Evolutionary conservation across 2,888 invertebrate genomes (phyloP), one percentile per base, ranked within the genome.

Genomic region (Spodoptera littoralis): DNA sequence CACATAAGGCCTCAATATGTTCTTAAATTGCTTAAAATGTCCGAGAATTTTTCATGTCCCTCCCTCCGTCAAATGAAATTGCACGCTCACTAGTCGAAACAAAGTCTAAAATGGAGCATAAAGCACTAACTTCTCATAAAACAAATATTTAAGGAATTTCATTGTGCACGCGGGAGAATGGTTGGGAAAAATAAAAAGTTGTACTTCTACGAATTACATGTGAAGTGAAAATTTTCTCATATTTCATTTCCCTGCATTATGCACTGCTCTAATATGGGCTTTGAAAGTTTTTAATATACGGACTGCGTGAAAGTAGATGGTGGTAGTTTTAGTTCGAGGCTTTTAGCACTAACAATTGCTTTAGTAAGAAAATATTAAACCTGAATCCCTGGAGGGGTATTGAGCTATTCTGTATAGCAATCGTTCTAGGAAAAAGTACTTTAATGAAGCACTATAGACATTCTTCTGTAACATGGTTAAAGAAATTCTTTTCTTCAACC

Each of bases 151-250:
- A 65, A 70, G 65, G 59, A 72, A 68, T 72, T 75, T 72, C 58
- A 70, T 72, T 74, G 70, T 65, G 60, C 62, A 70, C 64, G 46
- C 72, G 65, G 60, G 50, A 74, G 70, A 77, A 74, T 67, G 58
- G 63, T 62, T 27, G 53, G 70, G 18, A 18, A n/a, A 72, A 70
- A 80, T 74, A 74, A 78, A 79, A 77, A 65, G 55, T 74, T 67
- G 53, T 79, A 65, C 60, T 53, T 73, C 58, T 63, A 44, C 64
- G 63, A 70, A 70, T 70, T 77, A 70, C 56, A 72, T 65, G 64
- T 61, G 58, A 41, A 60, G 64, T 63, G 60, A 45, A 60, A 69
- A 62, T 67, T 52, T 49, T 57, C 52, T 50, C 49, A 55, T 62
- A 65, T 71, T 54, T 67, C 64, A 67, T 67, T 67, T 70, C 50